Evolutionary conservation across 2,797 vertebrate species (phyloP), one percentile per base, ranked within the genome.

Genomic region (Gallinago nigripennis): DNA sequence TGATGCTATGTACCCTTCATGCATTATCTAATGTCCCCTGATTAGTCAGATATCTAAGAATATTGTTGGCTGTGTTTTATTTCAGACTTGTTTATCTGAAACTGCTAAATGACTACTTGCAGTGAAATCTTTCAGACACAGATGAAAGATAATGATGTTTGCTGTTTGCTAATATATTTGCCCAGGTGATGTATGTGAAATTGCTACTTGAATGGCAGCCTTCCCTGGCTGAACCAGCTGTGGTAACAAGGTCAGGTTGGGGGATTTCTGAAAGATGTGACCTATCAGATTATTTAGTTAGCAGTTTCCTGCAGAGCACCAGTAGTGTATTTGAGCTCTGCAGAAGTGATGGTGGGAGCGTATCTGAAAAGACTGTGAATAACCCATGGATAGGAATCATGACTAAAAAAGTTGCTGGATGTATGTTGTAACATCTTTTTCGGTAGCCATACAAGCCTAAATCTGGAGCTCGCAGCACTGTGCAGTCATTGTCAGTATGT

Each of bases 81-180:
- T 85, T 85, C 80, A 71, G 33, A 45, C 31, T 41, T 79, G 41
- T 50, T 76, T 81, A 71, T 83, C 56, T 80, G 53, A 77, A 83
- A 43, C 57, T 78, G 25, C 61, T 79, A 33, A 86, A 46, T 90
- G 20, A 63, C 57, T 70, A 50, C 37, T 65, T 81, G 70, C 37
- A 90, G 58, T n/a, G 43, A 81, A 88, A 81, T 79, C 73, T 90
- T 75, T 90, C 82, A 83, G 88, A 84, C 70, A 39, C 0, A 72
- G 41, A n/a, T 83, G 51, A 63, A 84, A 82, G 39, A 72, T 91
- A 81, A 54, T 58, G 43, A 43, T 79, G 72, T 54, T 93, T 80
- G 46, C 63, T 88, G 58, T 77, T 94, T 89, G 76, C 33, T 69
- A 35, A 54, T 88, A 6, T 83, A 57, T 94, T 95, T 94, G 30